These are phyloP conservation scores for Euborellia annulipes DNA, from an alignment of 1,140 invertebrate genomes.

Conservation along the genomic window DNA sequence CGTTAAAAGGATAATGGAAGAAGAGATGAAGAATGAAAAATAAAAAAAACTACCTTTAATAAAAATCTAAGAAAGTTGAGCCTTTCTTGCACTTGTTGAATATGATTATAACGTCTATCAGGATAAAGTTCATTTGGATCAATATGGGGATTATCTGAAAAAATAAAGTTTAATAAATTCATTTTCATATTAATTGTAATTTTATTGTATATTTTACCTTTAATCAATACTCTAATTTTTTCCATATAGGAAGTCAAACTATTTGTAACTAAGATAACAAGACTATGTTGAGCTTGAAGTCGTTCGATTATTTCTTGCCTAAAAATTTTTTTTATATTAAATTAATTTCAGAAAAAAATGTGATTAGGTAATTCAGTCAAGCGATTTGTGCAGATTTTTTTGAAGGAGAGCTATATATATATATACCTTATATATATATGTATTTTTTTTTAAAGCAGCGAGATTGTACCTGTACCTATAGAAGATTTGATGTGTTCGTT, in stretches of 20 bases:
- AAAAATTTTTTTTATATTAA: constrained; percentile 17
- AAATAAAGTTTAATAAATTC: constrained; percentile 8
- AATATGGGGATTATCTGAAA: constrained; percentile 52
- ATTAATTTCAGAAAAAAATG: constrained; percentile 8
- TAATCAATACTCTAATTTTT: constrained; percentile 52
- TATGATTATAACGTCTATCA: constrained; percentile 82
- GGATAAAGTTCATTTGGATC: constrained; percentile 70
- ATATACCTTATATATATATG: no score
- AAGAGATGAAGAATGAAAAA: no score
- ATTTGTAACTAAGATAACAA: constrained; percentile 86
- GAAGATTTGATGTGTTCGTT: constrained; percentile 42
- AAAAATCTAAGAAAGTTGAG: constrained; percentile 86
- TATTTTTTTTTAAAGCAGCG: constrained; percentile 3
- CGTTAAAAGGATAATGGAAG: no score
- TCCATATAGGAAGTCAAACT: constrained; percentile 89
- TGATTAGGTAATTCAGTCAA: constrained; percentile 4
- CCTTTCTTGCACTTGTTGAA: constrained; percentile 83
- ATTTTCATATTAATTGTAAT: not conserved
- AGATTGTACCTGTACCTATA: constrained; percentile 37
- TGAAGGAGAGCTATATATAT: not conserved
- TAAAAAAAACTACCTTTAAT: constrained; percentile 39
- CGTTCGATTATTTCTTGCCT: constrained; percentile 75
- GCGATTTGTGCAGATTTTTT: not conserved
- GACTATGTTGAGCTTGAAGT: constrained; percentile 77
- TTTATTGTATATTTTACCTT: constrained; percentile 29